A percentile compares a stretch with the other conserved stretches of the same genome.
Evolutionary conservation across 2,113 vertebrate species (phyloP).

Genomic region (Odontophorus gujanensis): DNA sequence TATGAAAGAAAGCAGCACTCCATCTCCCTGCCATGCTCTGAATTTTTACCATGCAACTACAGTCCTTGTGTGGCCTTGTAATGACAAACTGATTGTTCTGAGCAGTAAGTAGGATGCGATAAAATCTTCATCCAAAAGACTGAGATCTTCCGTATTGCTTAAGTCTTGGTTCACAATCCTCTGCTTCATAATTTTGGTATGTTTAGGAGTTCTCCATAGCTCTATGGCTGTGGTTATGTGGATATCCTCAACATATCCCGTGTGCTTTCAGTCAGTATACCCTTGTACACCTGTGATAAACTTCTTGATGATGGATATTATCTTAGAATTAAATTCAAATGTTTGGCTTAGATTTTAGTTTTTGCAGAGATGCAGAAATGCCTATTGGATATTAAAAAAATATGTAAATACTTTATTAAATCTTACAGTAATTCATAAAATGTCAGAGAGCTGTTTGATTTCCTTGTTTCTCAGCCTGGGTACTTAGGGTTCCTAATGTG

Average conservation of each 20-base stretch:
- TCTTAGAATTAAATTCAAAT: neutral
- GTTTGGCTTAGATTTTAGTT: neutral
- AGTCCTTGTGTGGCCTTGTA: neutral
- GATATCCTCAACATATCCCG: neutral
- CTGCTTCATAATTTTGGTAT: neutral
- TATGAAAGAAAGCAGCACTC: neutral
- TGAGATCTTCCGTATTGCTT: neutral
- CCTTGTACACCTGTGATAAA: neutral
- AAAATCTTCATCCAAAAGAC: neutral
- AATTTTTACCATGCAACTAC: neutral
- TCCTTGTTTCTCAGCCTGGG: neutral
- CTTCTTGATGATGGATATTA: neutral
- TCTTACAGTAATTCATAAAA: neutral
- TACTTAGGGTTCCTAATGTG: neutral
- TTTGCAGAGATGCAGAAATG: neutral
- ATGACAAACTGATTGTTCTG: neutral
- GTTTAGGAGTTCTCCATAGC: neutral
- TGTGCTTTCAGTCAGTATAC: neutral
- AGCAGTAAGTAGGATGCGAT: neutral
- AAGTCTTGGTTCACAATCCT: neutral
- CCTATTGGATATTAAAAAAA: neutral
- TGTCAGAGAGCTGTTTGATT: neutral
- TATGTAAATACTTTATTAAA: neutral
- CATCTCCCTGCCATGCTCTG: neutral
- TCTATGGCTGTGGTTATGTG: neutral